phyloP scores from a whole-genome alignment of 2,113 vertebrate species.

The Hyaena hyaena region DNA sequence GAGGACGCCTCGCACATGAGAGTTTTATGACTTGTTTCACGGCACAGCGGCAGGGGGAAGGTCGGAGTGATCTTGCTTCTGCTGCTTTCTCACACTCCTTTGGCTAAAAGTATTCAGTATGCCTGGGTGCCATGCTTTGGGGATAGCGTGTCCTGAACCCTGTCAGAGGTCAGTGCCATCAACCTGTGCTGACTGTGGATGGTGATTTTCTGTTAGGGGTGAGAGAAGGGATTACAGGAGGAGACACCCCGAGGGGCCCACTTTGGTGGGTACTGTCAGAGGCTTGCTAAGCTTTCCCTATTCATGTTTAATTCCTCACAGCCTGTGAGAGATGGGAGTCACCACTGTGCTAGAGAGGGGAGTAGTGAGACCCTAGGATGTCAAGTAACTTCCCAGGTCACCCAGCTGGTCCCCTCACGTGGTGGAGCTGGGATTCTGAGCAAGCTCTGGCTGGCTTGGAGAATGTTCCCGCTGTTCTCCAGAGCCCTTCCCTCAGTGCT shows the following conservation, averaged over 20 bases:
- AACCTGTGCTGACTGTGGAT: neutral
- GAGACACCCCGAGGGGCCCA: neutral
- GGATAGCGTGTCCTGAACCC: neutral
- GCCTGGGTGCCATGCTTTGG: neutral
- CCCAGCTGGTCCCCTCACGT: neutral
- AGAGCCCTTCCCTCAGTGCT: neutral
- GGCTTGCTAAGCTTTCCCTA: neutral
- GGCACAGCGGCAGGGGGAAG: too few relatives aligned
- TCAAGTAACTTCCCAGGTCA: neutral
- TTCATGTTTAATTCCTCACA: neutral
- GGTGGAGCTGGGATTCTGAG: neutral
- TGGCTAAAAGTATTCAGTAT: neutral
- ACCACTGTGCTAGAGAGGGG: neutral
- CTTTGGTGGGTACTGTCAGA: neutral
- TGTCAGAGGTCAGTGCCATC: neutral
- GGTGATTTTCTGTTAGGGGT: neutral
- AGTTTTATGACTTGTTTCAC: neutral
- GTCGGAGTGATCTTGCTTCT: neutral
- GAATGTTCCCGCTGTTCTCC: neutral
- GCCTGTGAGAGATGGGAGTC: neutral
- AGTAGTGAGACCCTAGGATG: neutral
- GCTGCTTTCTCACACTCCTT: neutral
- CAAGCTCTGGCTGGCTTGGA: neutral
- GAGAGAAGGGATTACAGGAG: neutral
- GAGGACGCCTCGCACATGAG: neutral